Evolutionary conservation across 2,113 vertebrate species (phyloP), one percentile per base, ranked within the genome.

Genomic region (Pandion haliaetus): DNA sequence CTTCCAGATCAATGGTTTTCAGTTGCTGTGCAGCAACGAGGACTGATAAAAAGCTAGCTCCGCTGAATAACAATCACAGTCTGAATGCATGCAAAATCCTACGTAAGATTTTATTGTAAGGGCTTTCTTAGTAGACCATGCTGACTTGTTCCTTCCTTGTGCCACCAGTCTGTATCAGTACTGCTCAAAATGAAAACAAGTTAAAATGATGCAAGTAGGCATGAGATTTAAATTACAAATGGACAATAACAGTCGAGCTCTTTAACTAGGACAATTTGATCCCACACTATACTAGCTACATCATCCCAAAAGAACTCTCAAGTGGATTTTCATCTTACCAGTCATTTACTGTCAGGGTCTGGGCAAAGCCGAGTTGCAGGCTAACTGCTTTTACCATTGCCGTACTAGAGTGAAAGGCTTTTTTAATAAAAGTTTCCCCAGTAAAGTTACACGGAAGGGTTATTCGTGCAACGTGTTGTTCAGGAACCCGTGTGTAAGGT

Each of bases 1-100:
- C 76, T 69, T 90, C 36, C 49, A 84, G 71, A 94, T 83, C 80
- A n/a, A 57, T 79, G 85, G 36, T n/a, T 77, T 59, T 47, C 80
- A 65, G 44, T 11, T 47, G 32, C 74, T 57, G 31, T 47, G 58
- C 76, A 61, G 72, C 49, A 77, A 13, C 2, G 8, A 57, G 52
- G 72, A 26, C 47, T 59, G 66, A 50, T 55, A 24, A 78, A 69
- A 74, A 78, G 34, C 38, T 19, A 7, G 15, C 70, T 82, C 57
- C 23, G 8, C 0, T 12, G 32, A 94, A n/a, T 17, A 80, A 36
- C 17, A 28, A 4, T 23, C 82, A 19, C 34, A n/a, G 25, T 15
- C 29, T 63, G 57, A 59, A 36, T 42, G 38, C 49, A 52, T 9
- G 12, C 38, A 63, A 92, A 92, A 90, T 19, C 23, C 86, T 70